Base-by-base conservation (phyloP, 2,888 invertebrate genomes). In the Cephus pulcher region DNA sequence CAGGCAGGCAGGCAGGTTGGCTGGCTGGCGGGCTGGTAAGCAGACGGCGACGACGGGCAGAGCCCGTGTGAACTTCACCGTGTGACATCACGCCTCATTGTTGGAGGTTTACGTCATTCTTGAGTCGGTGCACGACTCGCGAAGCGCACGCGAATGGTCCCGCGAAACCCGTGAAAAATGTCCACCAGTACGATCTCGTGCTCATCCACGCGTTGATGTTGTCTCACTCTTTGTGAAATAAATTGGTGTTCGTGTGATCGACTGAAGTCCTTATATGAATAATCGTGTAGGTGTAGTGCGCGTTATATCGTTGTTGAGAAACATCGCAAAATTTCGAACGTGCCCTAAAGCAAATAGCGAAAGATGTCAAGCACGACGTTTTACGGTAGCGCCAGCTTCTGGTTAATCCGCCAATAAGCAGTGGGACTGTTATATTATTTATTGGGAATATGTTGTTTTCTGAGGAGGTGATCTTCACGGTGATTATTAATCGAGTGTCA, bases 11-110 rank as follows among this genome's bases (percentile, higher is more conserved):
- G 40, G 40, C 40, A 15, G 56, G 56, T 23, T 56, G 56, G 56
- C 76, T 79, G 75, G 34, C 70, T 56, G 56, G 56, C 76, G 78
- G 73, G 34, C 70, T 33, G 68, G 76, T 34, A 75, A 71, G 40
- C 75, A 74, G 71, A 35, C 40, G 73, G 68, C 75, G 68, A 35
- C 40, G 75, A 71, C 74, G 75, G 32, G 34, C 70, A 68, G 76
- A 78, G 77, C 78, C 74, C 81, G 86, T 84, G 83, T 84, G 85
- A 84, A 84, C 82, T 85, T 83, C 84, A 84, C 83, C 83, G 86
- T 83, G 89, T 91, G 91, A 91, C 91, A 91, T 91, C 91, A 91
- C 91, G 91, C 88, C 86, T 91, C 91, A 91, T 91, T 91, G 91
- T 91, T 91, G 89, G 90, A 90, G 89, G 90, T 91, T 91, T 91